Evolutionary conservation across 2,797 vertebrate genomes (phyloP).

Genomic region (Dryobates pubescens): DNA sequence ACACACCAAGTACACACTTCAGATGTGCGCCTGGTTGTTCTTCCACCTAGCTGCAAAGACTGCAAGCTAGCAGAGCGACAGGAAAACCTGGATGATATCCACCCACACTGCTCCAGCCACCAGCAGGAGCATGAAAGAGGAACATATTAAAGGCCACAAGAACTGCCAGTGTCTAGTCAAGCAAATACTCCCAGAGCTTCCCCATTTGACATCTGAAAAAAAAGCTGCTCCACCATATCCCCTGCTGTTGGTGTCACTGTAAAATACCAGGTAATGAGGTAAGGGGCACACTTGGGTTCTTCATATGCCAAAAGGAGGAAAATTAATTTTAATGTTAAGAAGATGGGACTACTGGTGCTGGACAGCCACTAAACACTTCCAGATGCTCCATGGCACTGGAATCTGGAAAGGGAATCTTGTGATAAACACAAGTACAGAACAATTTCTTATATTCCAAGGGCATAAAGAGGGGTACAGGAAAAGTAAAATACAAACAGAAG

Average conservation of each 20-base stretch:
- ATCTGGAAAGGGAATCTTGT: constrained; percentile 36
- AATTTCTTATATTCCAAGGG: neutral
- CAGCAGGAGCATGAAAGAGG: neutral
- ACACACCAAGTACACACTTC: neutral
- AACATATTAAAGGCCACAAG: neutral
- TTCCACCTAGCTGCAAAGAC: neutral
- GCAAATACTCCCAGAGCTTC: neutral
- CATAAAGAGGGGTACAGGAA: neutral
- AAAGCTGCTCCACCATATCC: constrained; percentile 11
- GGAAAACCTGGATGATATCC: neutral
- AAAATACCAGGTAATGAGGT: constrained; percentile 73
- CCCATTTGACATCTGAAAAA: constrained; percentile 8
- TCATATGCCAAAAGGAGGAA: constrained; percentile 69
- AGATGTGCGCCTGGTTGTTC: neutral
- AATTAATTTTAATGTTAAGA: constrained; percentile 77
- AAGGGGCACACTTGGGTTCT: constrained; percentile 57
- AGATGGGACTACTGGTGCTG: constrained; percentile 57
- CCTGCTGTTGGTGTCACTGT: constrained; percentile 14
- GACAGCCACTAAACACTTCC: constrained; percentile 65
- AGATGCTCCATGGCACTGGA: constrained; percentile 63
- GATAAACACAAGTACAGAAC: constrained; percentile 33
- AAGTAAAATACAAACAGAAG: neutral
- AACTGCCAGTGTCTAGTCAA: neutral
- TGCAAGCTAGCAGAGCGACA: neutral
- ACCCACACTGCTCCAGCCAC: constrained; percentile 6